Evolutionary conservation across 1,140 invertebrate genomes (phyloP).

Genomic region (Araneus ventricosus): DNA sequence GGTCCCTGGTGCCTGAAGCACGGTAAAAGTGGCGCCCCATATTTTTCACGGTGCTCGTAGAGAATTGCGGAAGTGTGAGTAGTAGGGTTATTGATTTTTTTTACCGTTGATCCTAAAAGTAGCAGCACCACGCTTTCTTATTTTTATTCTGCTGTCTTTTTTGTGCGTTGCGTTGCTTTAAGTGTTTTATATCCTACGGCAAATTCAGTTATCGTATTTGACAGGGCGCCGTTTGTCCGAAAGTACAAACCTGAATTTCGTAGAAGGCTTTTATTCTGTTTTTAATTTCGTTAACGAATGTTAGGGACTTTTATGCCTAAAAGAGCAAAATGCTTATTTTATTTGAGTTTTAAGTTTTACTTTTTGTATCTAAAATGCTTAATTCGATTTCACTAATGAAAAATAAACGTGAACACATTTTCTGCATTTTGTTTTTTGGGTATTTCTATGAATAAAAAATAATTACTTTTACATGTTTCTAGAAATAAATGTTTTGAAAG

Average conservation of each 20-base stretch:
- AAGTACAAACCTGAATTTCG: background rate
- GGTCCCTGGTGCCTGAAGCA: background rate
- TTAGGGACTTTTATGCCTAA: background rate
- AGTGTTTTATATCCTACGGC: slow-evolving; percentile 15
- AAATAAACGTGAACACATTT: too few species aligned
- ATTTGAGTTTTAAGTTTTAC: too few species aligned
- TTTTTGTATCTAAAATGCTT: too few species aligned
- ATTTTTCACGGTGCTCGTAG: background rate
- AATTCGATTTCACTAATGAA: too few species aligned
- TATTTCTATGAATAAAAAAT: too few species aligned
- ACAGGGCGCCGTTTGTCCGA: background rate
- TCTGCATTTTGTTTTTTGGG: too few species aligned
- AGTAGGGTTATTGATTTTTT: slow-evolving; percentile 12
- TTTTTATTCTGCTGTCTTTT: background rate
- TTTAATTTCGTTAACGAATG: background rate
- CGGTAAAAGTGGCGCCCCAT: background rate
- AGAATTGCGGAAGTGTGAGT: background rate
- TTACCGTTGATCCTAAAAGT: background rate
- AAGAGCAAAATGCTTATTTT: too few species aligned
- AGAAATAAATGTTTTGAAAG: too few species aligned
- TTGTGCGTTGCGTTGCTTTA: background rate
- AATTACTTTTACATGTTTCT: too few species aligned
- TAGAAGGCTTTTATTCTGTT: background rate
- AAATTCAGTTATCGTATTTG: background rate
- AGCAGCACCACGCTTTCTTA: background rate